Conservation (phyloP, 2,797 vertebrate genomes). For the Lagodon rhomboides region DNA sequence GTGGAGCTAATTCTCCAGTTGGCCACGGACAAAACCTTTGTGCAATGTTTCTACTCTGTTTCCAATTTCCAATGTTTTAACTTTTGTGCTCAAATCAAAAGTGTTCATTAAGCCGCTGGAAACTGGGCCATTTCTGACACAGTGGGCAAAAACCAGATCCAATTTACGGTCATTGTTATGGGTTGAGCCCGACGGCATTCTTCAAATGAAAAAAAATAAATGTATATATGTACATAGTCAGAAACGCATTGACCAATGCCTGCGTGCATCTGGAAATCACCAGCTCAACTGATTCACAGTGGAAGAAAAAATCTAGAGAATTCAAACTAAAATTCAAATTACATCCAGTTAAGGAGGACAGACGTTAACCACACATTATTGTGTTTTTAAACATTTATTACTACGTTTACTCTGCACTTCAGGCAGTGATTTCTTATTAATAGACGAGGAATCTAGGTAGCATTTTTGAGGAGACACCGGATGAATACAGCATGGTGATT, state of each 20-base stretch:
- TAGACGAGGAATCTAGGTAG: conserved; percentile 11
- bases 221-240: not conserved
- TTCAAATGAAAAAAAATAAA: not conserved
- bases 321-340: not conserved
- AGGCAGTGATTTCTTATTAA: conserved; percentile 33
- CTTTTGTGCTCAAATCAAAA: not conserved
- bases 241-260: not conserved
- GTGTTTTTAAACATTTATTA: conserved; percentile 28
- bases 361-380: not conserved
- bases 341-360: not conserved
- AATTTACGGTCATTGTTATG: not conserved
- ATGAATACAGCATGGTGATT: conserved; percentile 38
- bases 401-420: conserved; percentile 19
- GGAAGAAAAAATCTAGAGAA: not conserved
- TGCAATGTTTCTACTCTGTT: not conserved
- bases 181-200: not conserved
- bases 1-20: not conserved
- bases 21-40: too few species aligned
- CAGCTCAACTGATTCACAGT: not conserved
- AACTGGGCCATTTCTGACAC: too few species aligned
- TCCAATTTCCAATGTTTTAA: not conserved
- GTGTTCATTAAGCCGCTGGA: not conserved
- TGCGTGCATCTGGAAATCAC: not conserved
- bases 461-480: not conserved
- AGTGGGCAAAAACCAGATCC: not conserved